Base-by-base conservation (phyloP, 2,888 invertebrate species). In the Operophtera brumata region DNA sequence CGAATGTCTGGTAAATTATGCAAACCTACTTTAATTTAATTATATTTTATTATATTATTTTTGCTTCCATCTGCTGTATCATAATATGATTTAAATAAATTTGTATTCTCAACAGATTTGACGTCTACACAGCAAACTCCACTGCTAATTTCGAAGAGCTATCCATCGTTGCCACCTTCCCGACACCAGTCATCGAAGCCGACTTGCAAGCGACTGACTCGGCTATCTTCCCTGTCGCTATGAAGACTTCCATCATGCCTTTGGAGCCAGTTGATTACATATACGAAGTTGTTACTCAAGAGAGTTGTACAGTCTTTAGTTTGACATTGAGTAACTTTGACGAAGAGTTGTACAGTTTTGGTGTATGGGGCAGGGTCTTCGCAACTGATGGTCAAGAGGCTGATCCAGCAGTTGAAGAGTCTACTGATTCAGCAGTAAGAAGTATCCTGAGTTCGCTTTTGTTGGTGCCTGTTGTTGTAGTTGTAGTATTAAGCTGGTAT, bases 301-400 rank as follows among this genome's bases (percentile, higher is more conserved):
- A 61, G 0, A 58, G 49, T 1, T 61, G 44, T 0, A 75, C 78
- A 0, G 56, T 69, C 2, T 77, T 73, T 37, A 74, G 65, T 0
- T 61, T 83, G 26, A 63, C 59, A 2, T 66, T 90, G 40, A 65
- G 57, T 1, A 74, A 76, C 36, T 55, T 48, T 5, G 53, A 69
- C 4, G 71, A 69, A 1, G 80, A 91, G 37, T 62, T 92, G 41
- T 82, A 92, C 37, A 74, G 83, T 4, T 92, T 92, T 53, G 90
- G 84, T 0, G 74, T 93, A 6, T 92, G 89, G 81, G 92, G 92
- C 0, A 80, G 92, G 58, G 79, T 87, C 43, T 92, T 84, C 61
- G 78, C 69, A 0, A 79, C 80, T 35, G 92, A 92, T 64, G 84
- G 80, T 0, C 48, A 73, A 39, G 76, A 74, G 0, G 75, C 71